phyloP scores from a whole-genome alignment of 2,113 vertebrate genomes.

The Numenius arquata region DNA sequence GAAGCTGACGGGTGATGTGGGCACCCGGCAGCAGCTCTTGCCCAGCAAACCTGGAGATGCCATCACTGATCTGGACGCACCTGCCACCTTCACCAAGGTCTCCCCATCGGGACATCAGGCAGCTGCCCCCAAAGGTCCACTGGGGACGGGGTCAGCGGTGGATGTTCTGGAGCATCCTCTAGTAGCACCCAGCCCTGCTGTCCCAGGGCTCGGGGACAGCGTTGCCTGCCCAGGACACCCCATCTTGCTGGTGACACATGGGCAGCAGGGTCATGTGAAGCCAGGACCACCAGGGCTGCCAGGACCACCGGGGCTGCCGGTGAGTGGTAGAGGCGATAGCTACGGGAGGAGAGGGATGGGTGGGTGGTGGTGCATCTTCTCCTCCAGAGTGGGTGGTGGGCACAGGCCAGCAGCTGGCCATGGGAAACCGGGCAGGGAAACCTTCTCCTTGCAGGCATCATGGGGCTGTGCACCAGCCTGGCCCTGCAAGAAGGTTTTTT shows the following conservation, averaged over 20 bases:
- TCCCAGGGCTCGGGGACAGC: neutral
- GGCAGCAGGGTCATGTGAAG: slow-evolving; percentile 46
- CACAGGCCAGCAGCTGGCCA: fast-evolving
- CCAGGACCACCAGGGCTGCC: slow-evolving; percentile 70
- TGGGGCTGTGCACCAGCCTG: neutral
- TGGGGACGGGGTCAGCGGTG: fast-evolving
- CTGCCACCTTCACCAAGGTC: slow-evolving; percentile 22
- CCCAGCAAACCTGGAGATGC: slow-evolving; percentile 58
- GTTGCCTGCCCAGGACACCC: slow-evolving; percentile 2
- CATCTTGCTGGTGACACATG: neutral
- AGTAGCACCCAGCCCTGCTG: neutral
- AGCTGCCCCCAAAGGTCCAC: neutral
- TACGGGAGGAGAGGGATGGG: neutral
- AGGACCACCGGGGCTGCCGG: slow-evolving; percentile 76
- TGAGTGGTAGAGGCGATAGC: slow-evolving; percentile 38
- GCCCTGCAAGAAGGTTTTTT: neutral
- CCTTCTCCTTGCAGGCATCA: fast-evolving
- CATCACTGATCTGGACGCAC: slow-evolving; percentile 54
- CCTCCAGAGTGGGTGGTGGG: neutral
- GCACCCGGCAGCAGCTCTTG: neutral
- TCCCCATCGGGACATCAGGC: neutral
- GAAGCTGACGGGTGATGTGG: slow-evolving; percentile 40
- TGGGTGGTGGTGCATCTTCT: neutral
- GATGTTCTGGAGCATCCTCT: fast-evolving
- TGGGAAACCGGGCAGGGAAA: neutral